Evolutionary conservation across 23 tunicate genomes (phyloP), one percentile per base, ranked within the genome.

Genomic region (Ascidia mentula): DNA sequence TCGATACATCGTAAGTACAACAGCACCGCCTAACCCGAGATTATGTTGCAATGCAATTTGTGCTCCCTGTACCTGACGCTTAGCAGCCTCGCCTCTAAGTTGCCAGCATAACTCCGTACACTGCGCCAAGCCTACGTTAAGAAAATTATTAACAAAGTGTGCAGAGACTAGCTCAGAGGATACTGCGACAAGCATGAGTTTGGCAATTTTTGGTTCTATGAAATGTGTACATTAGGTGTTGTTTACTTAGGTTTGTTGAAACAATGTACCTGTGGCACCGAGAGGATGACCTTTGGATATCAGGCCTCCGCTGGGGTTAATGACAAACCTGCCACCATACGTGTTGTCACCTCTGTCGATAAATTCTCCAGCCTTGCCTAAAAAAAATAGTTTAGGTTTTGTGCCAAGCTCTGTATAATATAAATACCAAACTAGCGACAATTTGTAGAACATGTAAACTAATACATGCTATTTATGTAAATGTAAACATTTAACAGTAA

Each of bases 251-350:
- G n/a, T n/a, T n/a, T n/a, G n/a, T n/a, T n/a, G n/a, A n/a, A n/a
- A n/a, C n/a, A n/a, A n/a, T 53, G 65, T 38, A 88, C 93, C 98
- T 45, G 99, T 96, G 3, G 99, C 99, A 39, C 99, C 99, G 28
- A 96, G 85, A 13, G 99, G 99, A 70, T 96, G 99, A 24, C 99
- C 99, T 79, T 96, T 96, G 31, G 99, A 96, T 28, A 96, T 88
- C 73, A 96, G 46, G 8, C 99, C 99, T 6, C 99, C 99, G 59
- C 97, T 91, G 20, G 99, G 99, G 74, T 96, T 96, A 76, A 91
- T 82, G 15, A 96, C 99, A 60, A 87, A 76, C 26, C 85, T 84
- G 31, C 99, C 99, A 32, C 97, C 97, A 45, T 96, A 96, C 0
- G 99, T 91, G 75, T 96, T 96, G 85, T 87, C 94, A 6, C 99